Evolutionary conservation across 2,888 invertebrate species (phyloP).

Genomic region (Nemurella pictetii): DNA sequence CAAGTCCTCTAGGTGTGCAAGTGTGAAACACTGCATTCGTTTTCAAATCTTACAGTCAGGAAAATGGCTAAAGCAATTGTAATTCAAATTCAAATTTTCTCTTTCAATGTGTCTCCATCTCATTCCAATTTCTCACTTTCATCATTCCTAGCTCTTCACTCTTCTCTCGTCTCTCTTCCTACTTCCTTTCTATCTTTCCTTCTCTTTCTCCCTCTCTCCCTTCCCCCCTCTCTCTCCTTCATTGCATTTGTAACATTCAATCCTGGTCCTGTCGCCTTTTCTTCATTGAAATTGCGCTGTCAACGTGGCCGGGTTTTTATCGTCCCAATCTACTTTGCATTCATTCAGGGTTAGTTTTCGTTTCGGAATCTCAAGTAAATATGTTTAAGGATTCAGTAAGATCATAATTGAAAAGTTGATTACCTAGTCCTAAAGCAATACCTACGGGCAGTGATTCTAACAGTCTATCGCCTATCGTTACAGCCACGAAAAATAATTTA

Average conservation of each 20-base stretch:
- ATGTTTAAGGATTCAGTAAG: neutral
- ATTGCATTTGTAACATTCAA: conserved; percentile 28
- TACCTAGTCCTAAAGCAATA: too few species aligned
- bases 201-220: neutral
- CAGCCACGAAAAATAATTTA: too few species aligned
- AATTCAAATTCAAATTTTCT: conserved; percentile 25
- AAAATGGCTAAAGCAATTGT: conserved; percentile 22
- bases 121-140: conserved; percentile 28
- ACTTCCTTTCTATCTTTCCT: neutral
- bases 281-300: conserved; percentile 30
- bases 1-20: neutral
- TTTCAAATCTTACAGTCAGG: conserved; percentile 15
- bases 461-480: too few species aligned
- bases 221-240: conserved; percentile 6
- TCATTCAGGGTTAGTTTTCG: neutral
- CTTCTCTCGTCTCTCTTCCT: neutral
- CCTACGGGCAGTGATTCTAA: too few species aligned
- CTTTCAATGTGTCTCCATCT: neutral
- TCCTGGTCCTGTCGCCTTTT: neutral
- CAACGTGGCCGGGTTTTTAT: conserved; percentile 9
- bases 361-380: neutral
- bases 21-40: conserved; percentile 13
- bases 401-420: neutral
- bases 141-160: neutral
- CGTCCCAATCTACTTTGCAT: conserved; percentile 18